A percentile compares a stretch with the other conserved stretches of the same genome.
phyloP scores from a whole-genome alignment of 2,888 invertebrate species.

The Platynereis dumerilii region DNA sequence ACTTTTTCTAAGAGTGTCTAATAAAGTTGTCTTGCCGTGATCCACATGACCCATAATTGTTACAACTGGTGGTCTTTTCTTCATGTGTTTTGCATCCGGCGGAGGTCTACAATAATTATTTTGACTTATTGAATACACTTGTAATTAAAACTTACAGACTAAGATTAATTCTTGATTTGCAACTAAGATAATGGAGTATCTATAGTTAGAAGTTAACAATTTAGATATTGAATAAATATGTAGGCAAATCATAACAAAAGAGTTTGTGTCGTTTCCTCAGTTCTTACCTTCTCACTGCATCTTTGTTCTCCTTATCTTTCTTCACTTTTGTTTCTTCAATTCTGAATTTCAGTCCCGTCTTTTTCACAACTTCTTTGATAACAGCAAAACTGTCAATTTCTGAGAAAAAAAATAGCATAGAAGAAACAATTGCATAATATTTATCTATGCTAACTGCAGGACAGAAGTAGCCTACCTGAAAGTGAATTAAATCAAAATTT shows the following conservation, averaged over 20 bases:
- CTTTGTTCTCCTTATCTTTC: slow-evolving; percentile 62
- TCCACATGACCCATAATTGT: slow-evolving; percentile 99
- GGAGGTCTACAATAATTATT: slow-evolving; percentile 41
- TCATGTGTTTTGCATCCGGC: slow-evolving; percentile 68
- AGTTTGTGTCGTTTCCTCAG: no score
- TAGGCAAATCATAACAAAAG: no score
- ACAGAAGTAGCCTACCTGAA: no score
- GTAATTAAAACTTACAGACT: no score
- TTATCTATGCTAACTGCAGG: background rate
- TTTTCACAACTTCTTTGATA: slow-evolving; percentile 74
- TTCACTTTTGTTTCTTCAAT: slow-evolving; percentile 63
- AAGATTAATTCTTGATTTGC: no score
- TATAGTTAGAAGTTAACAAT: no score
- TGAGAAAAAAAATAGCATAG: background rate
- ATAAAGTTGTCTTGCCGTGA: slow-evolving; percentile 97
- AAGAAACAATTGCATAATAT: background rate
- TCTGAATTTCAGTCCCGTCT: slow-evolving; percentile 72
- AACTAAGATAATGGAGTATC: no score
- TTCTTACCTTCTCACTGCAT: slow-evolving; percentile 52
- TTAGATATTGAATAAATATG: no score
- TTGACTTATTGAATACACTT: no score
- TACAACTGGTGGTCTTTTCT: slow-evolving; percentile 87
- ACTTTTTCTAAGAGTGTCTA: slow-evolving; percentile 86
- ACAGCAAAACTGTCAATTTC: slow-evolving; percentile 66
- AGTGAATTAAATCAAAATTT: no score